phyloP scores from a whole-genome alignment of 2,113 vertebrate species.

The Heterocephalus glaber region DNA sequence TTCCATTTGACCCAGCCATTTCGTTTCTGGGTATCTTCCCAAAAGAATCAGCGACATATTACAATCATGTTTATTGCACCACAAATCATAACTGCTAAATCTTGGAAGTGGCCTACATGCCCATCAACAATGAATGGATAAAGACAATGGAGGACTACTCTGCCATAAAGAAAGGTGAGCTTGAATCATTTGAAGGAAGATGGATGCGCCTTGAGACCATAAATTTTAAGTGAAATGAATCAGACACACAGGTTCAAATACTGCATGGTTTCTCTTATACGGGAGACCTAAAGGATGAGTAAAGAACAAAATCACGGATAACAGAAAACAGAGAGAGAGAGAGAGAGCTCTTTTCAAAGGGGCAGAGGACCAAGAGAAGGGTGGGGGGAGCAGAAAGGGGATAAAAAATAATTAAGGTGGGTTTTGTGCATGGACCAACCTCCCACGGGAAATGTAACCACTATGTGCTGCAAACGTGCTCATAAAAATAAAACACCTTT shows the following conservation, averaged over 20 bases:
- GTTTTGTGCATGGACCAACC: background rate
- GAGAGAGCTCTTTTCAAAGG: background rate
- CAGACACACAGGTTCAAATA: background rate
- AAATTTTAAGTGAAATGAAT: background rate
- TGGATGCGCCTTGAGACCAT: background rate
- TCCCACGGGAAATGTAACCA: background rate
- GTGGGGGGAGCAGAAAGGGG: too few relatives aligned
- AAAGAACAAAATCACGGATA: background rate
- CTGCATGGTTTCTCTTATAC: background rate
- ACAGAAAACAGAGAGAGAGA: background rate
- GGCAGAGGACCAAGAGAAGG: background rate
- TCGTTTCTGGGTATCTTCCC: background rate
- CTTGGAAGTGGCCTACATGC: background rate
- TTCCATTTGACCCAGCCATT: background rate
- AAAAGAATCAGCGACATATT: background rate
- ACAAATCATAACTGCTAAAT: background rate
- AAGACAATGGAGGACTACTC: background rate
- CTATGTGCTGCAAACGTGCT: background rate
- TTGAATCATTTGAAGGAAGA: background rate
- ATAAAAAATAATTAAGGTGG: background rate
- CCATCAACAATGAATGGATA: background rate
- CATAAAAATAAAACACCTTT: background rate
- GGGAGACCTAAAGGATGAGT: background rate
- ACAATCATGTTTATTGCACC: background rate
- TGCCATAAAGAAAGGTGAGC: background rate